phyloP scores from a whole-genome alignment of 2,113 vertebrate species.

The Tautogolabrus adspersus region DNA sequence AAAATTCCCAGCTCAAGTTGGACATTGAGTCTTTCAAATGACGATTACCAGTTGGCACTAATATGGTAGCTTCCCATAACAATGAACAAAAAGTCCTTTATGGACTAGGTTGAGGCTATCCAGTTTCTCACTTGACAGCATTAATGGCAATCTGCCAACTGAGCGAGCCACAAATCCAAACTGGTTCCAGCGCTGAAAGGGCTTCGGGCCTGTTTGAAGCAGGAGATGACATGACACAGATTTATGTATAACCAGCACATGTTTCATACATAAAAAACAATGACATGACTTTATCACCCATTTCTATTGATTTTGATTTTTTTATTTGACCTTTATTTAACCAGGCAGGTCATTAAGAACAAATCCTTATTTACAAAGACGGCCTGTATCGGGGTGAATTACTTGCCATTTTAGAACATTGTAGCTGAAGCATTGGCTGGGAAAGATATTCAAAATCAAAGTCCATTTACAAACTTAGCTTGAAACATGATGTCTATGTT shows the following conservation, averaged over 20 bases:
- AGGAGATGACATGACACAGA: neutral
- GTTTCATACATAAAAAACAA: neutral
- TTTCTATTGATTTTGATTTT: neutral
- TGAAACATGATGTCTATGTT: no score
- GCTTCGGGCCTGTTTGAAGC: constrained; percentile 33
- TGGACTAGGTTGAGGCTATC: neutral
- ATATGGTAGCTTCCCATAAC: constrained; percentile 6
- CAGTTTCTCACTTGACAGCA: constrained; percentile 5
- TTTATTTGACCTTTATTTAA: no score
- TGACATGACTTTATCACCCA: neutral
- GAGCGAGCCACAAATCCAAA: constrained; percentile 11
- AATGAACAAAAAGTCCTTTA: constrained; percentile 21
- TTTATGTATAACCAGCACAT: neutral
- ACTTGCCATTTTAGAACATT: no score
- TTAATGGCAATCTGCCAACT: neutral
- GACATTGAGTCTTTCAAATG: neutral
- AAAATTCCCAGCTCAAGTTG: neutral
- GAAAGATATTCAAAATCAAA: no score
- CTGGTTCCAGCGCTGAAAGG: neutral
- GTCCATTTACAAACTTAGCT: no score
- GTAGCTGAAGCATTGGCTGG: no score
- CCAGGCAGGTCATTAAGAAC: no score
- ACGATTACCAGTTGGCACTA: neutral
- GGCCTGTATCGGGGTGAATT: neutral
- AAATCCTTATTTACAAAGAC: no score